Evolutionary conservation across 2,113 vertebrate genomes (phyloP), one percentile per base, ranked within the genome.

Genomic region (Nesoenas mayeri): DNA sequence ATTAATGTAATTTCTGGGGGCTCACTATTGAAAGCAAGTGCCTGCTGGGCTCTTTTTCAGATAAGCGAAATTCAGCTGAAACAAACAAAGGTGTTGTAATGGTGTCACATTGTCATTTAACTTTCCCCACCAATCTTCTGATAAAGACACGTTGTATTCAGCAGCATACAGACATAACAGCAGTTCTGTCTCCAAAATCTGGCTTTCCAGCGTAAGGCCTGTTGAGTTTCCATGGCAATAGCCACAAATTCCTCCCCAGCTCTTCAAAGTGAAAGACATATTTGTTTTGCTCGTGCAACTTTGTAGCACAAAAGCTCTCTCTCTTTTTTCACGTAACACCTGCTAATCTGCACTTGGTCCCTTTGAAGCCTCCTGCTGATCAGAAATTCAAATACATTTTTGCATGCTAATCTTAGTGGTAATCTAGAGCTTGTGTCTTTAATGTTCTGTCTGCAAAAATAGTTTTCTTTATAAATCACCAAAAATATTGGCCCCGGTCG

Each of bases 241-340:
- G 97, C 97, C 98, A 98, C 98, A 98, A 98, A 98, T 98, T 98
- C 98, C 98, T 97, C 97, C 97, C 97, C 97, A 98, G 98, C 97
- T 95, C 98, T 98, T 98, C 98, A 98, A 98, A 98, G 98, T 98
- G 97, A 98, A 98, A 98, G 98, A 98, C 98, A 98, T 99, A 99
- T 99, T 99, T 99, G 99, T 99, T 99, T 99, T 99, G 97, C 98
- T 98, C 98, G 92, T 66, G 98, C 99, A 99, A 98, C 98, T 98
- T 98, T 97, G 97, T 98, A 96, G 90, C 95, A 98, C 98, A 98
- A 98, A 98, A 98, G 98, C 97, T 15, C 69, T 40, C 93, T 94
- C 95, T 95, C 93, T 97, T 98, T 98, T 98, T 98, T 98, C 98
- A 97, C 98, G 96, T 98, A 98, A 99, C 98, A 99, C 98, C 98